Evolutionary conservation across 2,113 vertebrate species (phyloP).

Genomic region (Tachysurus vachellii): DNA sequence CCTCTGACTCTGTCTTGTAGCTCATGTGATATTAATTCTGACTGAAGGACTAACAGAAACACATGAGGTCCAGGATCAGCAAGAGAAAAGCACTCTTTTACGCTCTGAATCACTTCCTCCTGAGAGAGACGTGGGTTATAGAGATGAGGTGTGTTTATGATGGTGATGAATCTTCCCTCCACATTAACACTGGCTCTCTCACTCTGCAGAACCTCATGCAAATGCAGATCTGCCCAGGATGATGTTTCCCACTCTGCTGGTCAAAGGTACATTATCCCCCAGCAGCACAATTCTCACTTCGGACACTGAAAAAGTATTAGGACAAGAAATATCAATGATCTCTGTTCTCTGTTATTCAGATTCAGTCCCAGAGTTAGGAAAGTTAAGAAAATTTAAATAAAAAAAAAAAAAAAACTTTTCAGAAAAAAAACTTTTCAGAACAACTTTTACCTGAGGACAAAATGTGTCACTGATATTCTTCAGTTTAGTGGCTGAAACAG

Average conservation of each 20-base stretch:
- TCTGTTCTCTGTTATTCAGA: neutral
- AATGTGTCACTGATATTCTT: no score
- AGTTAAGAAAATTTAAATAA: no score
- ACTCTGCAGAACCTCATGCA: constrained; percentile 7
- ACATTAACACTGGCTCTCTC: neutral
- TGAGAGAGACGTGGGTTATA: neutral
- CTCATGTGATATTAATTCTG: neutral
- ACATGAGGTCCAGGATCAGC: constrained; percentile 33
- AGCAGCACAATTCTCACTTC: constrained; percentile 34
- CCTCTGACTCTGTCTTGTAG: neutral
- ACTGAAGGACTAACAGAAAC: constrained; percentile 15
- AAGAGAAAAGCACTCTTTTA: constrained; percentile 27
- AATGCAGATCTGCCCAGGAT: neutral
- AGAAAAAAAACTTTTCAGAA: no score
- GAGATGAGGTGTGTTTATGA: constrained; percentile 35
- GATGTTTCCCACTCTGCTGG: neutral
- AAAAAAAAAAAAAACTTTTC: no score
- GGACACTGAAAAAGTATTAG: constrained; percentile 13
- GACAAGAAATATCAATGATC: neutral
- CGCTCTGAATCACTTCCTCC: neutral
- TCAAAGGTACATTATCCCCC: constrained; percentile 24
- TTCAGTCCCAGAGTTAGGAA: no score
- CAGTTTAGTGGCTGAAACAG: no score
- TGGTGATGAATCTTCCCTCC: constrained; percentile 11
- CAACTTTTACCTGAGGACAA: no score